Conservation (phyloP, 2,888 invertebrate species). For the Caenorhabditis sp. region DNA sequence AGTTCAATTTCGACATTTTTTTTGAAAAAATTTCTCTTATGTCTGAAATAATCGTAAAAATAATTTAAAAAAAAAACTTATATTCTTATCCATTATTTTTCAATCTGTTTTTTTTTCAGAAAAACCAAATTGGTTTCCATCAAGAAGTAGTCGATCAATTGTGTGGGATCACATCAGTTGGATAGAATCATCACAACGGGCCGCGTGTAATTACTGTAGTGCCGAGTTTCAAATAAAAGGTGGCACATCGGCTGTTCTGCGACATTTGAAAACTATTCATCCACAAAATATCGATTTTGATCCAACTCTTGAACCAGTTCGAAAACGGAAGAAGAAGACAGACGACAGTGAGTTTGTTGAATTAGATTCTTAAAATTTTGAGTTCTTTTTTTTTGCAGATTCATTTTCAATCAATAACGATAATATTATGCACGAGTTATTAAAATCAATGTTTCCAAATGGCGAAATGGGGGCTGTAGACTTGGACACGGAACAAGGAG, state of each 20-base stretch:
- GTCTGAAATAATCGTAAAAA: too few species aligned
- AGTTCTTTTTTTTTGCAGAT: constrained; percentile 12
- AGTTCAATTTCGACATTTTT: too few species aligned
- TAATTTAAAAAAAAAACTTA: too few species aligned
- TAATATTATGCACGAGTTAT: constrained; percentile 27
- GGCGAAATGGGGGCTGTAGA: neutral
- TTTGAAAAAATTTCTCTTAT: too few species aligned
- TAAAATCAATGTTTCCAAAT: constrained; percentile 20
- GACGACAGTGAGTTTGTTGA: neutral
- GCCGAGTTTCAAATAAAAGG: constrained; percentile 36
- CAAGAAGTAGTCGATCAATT: constrained; percentile 27
- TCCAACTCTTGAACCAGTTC: constrained; percentile 26
- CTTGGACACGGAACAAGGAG: neutral
- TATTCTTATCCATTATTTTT: too few species aligned
- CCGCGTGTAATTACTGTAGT: constrained; percentile 21
- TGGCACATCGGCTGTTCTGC: constrained; percentile 32
- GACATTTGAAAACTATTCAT: constrained; percentile 33
- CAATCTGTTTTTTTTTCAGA: neutral
- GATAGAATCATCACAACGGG: constrained; percentile 14
- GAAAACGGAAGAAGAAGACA: constrained; percentile 13
- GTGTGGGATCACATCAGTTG: constrained; percentile 33
- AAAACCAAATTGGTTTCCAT: constrained; percentile 22
- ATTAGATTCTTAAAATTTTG: neutral
- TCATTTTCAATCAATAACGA: too few species aligned
- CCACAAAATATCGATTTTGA: constrained; percentile 33